These are phyloP conservation scores for Entelurus aequoreus DNA, from an alignment of 2,113 vertebrate species.

Conservation along the genomic window DNA sequence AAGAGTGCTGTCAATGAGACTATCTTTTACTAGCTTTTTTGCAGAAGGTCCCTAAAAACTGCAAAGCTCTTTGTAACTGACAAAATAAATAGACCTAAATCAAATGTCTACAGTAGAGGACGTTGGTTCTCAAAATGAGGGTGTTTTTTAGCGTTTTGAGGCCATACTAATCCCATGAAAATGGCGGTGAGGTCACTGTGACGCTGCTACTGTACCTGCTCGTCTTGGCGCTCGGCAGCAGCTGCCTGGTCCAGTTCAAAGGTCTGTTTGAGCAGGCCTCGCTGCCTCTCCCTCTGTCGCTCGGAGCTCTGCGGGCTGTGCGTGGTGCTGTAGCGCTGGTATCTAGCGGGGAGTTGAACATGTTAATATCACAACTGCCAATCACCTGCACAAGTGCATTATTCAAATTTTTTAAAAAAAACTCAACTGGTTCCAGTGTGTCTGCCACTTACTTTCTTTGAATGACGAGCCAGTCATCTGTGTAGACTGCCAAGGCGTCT, in stretches of 20 bases:
- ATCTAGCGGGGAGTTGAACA: constrained; percentile 59
- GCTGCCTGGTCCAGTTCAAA: constrained; percentile 80
- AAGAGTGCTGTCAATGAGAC: too few relatives aligned
- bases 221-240: constrained; percentile 75
- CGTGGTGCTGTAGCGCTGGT: constrained; percentile 75
- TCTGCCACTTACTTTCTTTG: constrained; percentile 78
- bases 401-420: constrained; percentile 18
- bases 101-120: too few relatives aligned
- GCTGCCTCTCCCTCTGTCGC: constrained; percentile 80
- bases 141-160: too few relatives aligned
- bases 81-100: too few relatives aligned
- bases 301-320: constrained; percentile 76
- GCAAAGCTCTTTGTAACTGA: too few relatives aligned
- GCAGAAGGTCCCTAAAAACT: too few relatives aligned
- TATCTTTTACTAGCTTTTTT: too few relatives aligned
- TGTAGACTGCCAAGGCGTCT: constrained; percentile 83
- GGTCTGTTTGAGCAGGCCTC: constrained; percentile 77
- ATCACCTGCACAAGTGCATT: constrained; percentile 1
- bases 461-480: constrained; percentile 86
- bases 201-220: constrained; percentile 63
- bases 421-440: constrained; percentile 7
- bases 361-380: constrained; percentile 20
- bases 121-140: too few relatives aligned
- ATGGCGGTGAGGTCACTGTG: not conserved
- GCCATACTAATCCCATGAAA: too few relatives aligned